Percentiles rank a stretch among this genome's conserved stretches.
These are phyloP conservation scores for Esperia sulphurella DNA, from an alignment of 2,888 invertebrate genomes.

Conservation along the genomic window DNA sequence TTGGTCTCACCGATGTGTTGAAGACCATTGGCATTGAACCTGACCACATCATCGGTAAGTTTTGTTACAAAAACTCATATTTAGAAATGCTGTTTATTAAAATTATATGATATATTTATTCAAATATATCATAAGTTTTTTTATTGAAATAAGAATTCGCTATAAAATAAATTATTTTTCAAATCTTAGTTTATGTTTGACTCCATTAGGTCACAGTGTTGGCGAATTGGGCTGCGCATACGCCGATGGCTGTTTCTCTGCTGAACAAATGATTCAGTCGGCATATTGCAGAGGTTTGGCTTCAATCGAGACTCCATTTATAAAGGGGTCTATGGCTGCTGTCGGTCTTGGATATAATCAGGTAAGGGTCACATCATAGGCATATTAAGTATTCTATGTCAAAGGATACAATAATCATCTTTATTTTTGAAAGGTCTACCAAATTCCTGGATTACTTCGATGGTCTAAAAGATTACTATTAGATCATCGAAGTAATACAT, in stretches of 20 bases:
- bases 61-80: neutral
- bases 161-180: too few species aligned
- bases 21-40: conserved; percentile 69
- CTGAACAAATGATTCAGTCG: conserved; percentile 90
- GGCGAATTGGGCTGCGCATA: conserved; percentile 98
- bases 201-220: conserved; percentile 93
- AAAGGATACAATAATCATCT: too few species aligned
- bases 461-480: too few species aligned
- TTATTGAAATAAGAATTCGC: too few species aligned
- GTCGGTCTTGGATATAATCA: conserved; percentile 80
- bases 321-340: conserved; percentile 89
- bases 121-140: too few species aligned
- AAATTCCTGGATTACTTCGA: too few species aligned
- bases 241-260: conserved; percentile 94
- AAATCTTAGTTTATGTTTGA: neutral
- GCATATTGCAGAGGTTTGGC: conserved; percentile 91
- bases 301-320: conserved; percentile 82
- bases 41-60: conserved; percentile 67
- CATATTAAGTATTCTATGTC: neutral
- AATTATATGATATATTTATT: too few species aligned
- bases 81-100: too few species aligned
- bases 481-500: too few species aligned
- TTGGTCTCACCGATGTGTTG: conserved; percentile 75
- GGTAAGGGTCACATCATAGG: conserved; percentile 25
- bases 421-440: too few species aligned